These are phyloP conservation scores for Nephrotoma flavescens DNA, from an alignment of 2,888 invertebrate genomes.

Conservation along the genomic window DNA sequence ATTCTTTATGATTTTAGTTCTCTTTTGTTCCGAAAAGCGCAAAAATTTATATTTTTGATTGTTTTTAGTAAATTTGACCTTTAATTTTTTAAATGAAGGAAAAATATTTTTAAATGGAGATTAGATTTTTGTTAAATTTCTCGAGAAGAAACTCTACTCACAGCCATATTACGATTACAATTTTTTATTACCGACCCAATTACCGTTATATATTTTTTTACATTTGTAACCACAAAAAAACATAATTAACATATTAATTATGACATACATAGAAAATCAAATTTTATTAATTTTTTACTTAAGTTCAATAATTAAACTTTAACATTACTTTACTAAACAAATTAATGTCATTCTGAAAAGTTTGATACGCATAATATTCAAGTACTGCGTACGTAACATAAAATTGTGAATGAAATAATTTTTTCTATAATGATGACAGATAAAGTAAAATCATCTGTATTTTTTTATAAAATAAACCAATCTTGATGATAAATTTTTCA, in stretches of 20 bases:
- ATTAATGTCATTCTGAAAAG: neutral
- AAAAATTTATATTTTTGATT: too few species aligned
- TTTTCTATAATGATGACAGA: neutral
- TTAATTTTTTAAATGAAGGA: too few species aligned
- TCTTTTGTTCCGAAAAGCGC: too few species aligned
- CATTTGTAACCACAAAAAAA: neutral
- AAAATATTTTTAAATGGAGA: too few species aligned
- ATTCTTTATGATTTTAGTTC: too few species aligned
- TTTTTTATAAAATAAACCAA: neutral
- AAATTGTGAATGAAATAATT: neutral
- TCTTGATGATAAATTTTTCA: neutral
- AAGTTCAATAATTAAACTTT: neutral
- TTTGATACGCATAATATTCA: neutral
- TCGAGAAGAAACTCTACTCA: too few species aligned
- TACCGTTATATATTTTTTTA: neutral
- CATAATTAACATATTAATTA: neutral
- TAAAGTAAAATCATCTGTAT: neutral
- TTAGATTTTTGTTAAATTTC: too few species aligned
- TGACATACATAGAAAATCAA: neutral
- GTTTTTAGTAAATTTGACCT: too few species aligned
- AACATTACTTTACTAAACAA: neutral
- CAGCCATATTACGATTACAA: neutral
- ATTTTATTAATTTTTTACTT: neutral
- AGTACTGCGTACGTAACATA: neutral
- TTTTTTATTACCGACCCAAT: neutral